Conservation (phyloP, 2,113 vertebrate genomes). For the Callocephalon fimbriatum region DNA sequence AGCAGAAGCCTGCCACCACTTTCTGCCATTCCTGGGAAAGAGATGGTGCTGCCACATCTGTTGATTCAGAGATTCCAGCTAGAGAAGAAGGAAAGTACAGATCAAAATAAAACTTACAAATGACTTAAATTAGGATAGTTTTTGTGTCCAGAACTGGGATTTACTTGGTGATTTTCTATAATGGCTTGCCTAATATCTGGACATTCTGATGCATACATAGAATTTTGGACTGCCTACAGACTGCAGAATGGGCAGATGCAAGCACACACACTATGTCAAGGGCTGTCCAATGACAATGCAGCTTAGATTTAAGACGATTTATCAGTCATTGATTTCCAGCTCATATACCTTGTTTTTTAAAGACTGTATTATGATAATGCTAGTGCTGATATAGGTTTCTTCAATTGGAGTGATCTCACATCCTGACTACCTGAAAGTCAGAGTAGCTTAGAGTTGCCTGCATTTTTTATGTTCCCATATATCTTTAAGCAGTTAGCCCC, state of each 20-base stretch:
- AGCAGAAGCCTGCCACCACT: neutral
- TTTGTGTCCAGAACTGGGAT: neutral
- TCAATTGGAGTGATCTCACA: neutral
- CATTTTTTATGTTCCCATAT: neutral
- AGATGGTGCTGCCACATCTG: neutral
- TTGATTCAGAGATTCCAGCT: neutral
- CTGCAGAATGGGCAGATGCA: neutral
- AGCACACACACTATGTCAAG: neutral
- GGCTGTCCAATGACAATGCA: neutral
- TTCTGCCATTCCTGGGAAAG: neutral
- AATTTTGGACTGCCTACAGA: neutral
- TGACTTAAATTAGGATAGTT: neutral
- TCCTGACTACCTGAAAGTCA: neutral
- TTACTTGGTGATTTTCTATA: neutral
- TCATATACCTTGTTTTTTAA: neutral
- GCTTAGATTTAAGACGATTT: neutral
- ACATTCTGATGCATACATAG: fast-evolving
- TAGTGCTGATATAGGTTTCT: neutral
- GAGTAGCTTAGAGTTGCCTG: neutral
- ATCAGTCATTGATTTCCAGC: neutral
- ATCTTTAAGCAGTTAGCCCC: neutral
- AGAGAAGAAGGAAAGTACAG: neutral
- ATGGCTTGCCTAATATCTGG: neutral
- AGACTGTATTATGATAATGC: neutral
- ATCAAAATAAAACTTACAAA: neutral